phyloP scores from a whole-genome alignment of 2,797 vertebrate species.

The Aulostomus chinensis region DNA sequence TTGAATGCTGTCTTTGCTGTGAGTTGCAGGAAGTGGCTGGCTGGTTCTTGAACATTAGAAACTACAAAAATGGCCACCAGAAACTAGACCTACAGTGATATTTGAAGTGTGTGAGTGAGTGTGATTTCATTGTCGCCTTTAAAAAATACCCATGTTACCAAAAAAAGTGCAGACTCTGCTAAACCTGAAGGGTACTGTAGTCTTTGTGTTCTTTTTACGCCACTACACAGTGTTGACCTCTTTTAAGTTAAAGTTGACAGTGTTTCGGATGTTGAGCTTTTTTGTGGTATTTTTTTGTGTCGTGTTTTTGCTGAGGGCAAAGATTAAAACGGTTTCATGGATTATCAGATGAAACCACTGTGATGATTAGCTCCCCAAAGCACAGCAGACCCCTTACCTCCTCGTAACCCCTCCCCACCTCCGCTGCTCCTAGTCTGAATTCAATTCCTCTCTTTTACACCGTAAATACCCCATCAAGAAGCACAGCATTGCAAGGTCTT shows the following conservation, averaged over 20 bases:
- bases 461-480: background rate
- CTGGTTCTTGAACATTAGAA: too few species aligned
- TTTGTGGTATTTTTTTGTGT: slow-evolving; percentile 9
- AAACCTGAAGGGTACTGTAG: slow-evolving; percentile 1
- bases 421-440: background rate
- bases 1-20: too few species aligned
- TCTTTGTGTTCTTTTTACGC: slow-evolving; percentile 4
- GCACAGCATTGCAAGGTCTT: too few species aligned
- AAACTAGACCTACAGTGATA: too few species aligned
- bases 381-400: slow-evolving; percentile 3
- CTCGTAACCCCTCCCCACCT: slow-evolving; percentile 1
- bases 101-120: too few species aligned
- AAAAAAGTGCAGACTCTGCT: background rate
- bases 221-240: slow-evolving; percentile 3
- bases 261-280: slow-evolving; percentile 3
- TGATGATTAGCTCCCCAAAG: slow-evolving; percentile 37
- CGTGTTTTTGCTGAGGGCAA: slow-evolving; percentile 35
- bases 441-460: background rate
- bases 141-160: background rate
- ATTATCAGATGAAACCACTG: slow-evolving; percentile 36
- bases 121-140: slow-evolving; percentile 1
- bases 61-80: too few species aligned
- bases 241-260: slow-evolving; percentile 5
- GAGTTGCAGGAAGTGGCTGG: too few species aligned
- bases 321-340: slow-evolving; percentile 46